These are phyloP conservation scores for Helicoverpa zea DNA, from an alignment of 1,140 invertebrate genomes.

Conservation along the genomic window DNA sequence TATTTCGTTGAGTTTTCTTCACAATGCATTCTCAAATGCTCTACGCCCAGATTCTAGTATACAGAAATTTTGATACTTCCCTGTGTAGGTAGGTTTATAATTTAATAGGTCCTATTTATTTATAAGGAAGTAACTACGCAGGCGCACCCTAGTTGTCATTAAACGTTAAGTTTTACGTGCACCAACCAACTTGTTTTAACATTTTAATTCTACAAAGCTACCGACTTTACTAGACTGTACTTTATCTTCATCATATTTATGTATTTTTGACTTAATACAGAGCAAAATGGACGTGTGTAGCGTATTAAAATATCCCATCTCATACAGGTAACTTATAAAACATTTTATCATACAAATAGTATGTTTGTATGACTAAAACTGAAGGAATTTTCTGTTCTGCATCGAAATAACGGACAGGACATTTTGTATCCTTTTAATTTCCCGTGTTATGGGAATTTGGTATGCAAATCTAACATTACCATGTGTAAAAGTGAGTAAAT, in stretches of 20 bases:
- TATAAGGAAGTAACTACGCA: background rate
- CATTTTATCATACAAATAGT: constrained; percentile 3
- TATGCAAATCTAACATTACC: constrained; percentile 28
- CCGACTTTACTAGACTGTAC: constrained; percentile 29
- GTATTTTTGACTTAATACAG: constrained; percentile 46
- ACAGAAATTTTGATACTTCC: background rate
- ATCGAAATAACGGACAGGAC: background rate
- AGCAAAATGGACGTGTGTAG: constrained; percentile 33
- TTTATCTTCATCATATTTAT: constrained; percentile 46
- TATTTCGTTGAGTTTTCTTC: no score
- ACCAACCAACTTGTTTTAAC: background rate
- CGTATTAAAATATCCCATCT: constrained; percentile 14
- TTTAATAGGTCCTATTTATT: constrained; percentile 1
- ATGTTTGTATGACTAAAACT: constrained; percentile 4
- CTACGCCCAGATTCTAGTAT: no score
- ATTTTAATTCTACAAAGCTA: constrained; percentile 18
- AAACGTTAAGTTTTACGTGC: constrained; percentile 12
- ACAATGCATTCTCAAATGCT: no score
- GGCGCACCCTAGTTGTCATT: background rate
- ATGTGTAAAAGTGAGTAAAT: constrained; percentile 22
- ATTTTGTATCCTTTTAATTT: constrained; percentile 29
- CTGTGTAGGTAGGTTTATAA: background rate
- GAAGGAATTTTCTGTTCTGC: background rate
- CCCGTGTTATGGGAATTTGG: constrained; percentile 2
- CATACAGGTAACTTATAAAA: background rate